phyloP scores from a whole-genome alignment of 2,113 vertebrate species.

The Oryzias curvinotus region DNA sequence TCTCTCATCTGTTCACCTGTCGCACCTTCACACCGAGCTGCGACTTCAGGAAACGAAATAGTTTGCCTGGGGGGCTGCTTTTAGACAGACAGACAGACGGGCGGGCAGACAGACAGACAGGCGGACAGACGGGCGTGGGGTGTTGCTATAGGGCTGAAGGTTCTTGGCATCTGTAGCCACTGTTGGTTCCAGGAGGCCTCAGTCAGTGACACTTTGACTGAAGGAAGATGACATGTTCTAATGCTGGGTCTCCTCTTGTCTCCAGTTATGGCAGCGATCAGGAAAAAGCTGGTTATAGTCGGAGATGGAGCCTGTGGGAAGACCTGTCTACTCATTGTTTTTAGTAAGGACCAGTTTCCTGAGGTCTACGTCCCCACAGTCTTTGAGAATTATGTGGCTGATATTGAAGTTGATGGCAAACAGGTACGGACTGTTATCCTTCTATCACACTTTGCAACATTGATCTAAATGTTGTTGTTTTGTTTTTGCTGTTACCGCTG shows the following conservation, averaged over 20 bases:
- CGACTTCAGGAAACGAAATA: neutral
- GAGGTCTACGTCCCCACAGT: constrained; percentile 98
- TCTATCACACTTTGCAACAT: neutral
- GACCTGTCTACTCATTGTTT: constrained; percentile 97
- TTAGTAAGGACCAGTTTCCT: constrained; percentile 99
- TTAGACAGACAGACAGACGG: too few relatives aligned
- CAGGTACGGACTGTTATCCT: constrained; percentile 77
- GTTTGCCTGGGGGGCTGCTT: constrained; percentile 42
- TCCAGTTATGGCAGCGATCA: constrained; percentile 95
- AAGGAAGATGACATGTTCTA: constrained; percentile 5
- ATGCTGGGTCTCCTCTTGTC: constrained; percentile 7
- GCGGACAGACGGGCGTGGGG: constrained; percentile 11
- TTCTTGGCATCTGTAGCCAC: constrained; percentile 8
- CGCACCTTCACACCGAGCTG: too few relatives aligned
- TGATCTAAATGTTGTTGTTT: neutral
- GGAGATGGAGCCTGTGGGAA: constrained; percentile 98
- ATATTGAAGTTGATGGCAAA: constrained; percentile 97
- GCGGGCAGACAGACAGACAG: too few relatives aligned
- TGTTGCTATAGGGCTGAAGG: constrained; percentile 47
- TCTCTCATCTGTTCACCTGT: neutral
- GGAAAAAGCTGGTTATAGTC: constrained; percentile 99
- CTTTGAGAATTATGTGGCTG: constrained; percentile 98
- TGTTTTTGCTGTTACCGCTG: neutral
- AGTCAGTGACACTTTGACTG: constrained; percentile 5
- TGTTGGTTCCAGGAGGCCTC: constrained; percentile 23